phyloP scores from a whole-genome alignment of 2,888 invertebrate species.

The Tryphoninae sp. region DNA sequence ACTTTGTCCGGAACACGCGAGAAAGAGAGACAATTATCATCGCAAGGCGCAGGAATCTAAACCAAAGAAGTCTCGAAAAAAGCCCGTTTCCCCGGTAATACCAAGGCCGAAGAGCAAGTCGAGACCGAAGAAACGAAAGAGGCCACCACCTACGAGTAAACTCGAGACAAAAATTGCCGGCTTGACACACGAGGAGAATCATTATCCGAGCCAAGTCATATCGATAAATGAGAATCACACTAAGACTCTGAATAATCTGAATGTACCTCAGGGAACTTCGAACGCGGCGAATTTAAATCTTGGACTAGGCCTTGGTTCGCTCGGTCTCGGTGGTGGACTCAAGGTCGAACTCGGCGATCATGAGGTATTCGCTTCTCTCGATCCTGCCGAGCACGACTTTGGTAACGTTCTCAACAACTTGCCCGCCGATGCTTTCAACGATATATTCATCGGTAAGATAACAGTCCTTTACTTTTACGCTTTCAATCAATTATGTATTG shows the following conservation, averaged over 20 bases:
- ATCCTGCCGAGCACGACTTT: slow-evolving; percentile 87
- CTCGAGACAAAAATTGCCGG: slow-evolving; percentile 70
- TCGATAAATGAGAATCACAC: slow-evolving; percentile 64
- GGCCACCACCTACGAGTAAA: slow-evolving; percentile 73
- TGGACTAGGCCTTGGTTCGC: slow-evolving; percentile 76
- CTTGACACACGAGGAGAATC: slow-evolving; percentile 68
- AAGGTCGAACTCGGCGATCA: slow-evolving; percentile 79
- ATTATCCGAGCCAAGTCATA: slow-evolving; percentile 64
- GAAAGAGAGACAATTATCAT: slow-evolving; percentile 92
- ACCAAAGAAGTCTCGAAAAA: slow-evolving; percentile 88
- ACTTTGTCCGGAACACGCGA: slow-evolving; percentile 92
- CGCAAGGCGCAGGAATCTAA: slow-evolving; percentile 89
- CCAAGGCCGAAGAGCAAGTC: slow-evolving; percentile 80
- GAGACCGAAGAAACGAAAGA: slow-evolving; percentile 78
- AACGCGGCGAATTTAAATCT: slow-evolving; percentile 75
- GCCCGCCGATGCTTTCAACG: slow-evolving; percentile 92
- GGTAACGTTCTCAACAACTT: slow-evolving; percentile 90
- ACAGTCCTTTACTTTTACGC: neutral
- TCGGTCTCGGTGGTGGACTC: slow-evolving; percentile 72
- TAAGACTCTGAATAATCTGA: slow-evolving; percentile 79
- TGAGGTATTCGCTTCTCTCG: slow-evolving; percentile 80
- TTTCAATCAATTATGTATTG: neutral
- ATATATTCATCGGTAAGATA: slow-evolving; percentile 87
- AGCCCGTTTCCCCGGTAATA: slow-evolving; percentile 84
- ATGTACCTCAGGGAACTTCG: slow-evolving; percentile 73